Base-by-base conservation (phyloP, 2,888 invertebrate genomes). In the Temnothorax unifasciatus region DNA sequence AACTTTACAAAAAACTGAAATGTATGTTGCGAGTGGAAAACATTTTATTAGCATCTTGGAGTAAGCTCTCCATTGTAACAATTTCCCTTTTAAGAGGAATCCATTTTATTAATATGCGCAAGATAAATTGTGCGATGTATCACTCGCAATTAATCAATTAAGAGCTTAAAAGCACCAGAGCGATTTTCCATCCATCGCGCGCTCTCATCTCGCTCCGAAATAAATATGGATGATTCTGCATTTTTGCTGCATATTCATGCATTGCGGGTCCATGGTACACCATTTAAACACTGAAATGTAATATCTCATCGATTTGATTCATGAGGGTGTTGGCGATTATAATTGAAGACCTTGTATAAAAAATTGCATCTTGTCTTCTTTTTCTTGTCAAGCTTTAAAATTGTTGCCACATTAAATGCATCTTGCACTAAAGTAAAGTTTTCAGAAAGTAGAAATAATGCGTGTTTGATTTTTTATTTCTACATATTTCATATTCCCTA, bases 181-280 rank as follows among this genome's bases (percentile, higher is more conserved):
- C 44, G n/a, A 50, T 71, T 73, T 59, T 79, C 47, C 73, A 11
- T 21, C 38, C 34, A 59, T 59, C 21, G 38, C 71, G 41, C 44
- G n/a, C 29, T 59, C 59, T 59, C 59, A 18, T 21, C 79, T 69
- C 47, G 47, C 13, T 18, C 38, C 38, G 47, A 81, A 61, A 81
- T 81, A 73, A 81, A 81, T 71, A 81, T 73, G 79, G 73, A 81
- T 81, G 79, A 81, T 73, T 81, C 38, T 47, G 79, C 79, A 47
- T 71, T 79, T 79, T 79, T 71, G 21, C 47, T 79, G 73, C 59
- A 79, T 73, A 81, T 81, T 81, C 74, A 73, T 59, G 69, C 79
- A 47, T 73, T 47, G 71, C 47, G 59, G 59, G 47, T 73, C 47
- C 41, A 18, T 25, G 15, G 15, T n/a, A 54, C 15, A 34, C 44